Conservation (phyloP, 2,113 vertebrate genomes). For the Fulica atra region DNA sequence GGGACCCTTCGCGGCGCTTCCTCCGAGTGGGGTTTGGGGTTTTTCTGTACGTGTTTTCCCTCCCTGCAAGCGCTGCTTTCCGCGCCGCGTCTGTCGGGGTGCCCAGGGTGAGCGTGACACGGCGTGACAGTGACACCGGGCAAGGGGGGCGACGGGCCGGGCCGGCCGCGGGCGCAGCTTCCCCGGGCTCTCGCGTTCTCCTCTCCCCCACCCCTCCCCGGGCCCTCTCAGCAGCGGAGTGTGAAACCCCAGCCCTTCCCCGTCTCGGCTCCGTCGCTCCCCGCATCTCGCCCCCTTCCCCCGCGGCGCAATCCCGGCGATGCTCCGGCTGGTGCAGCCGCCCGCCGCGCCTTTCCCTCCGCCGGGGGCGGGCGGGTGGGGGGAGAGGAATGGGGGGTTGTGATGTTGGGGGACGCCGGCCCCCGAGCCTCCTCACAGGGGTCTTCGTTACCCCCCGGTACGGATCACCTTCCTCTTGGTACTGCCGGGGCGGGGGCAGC, state of each 20-base stretch:
- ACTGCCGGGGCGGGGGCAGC: not conserved
- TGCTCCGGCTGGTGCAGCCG: not conserved
- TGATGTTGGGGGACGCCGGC: not conserved
- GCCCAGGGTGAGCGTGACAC: not conserved
- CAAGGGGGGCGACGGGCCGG: not conserved
- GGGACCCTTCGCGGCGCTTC: not conserved
- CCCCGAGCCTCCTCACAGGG: not conserved
- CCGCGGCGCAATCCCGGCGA: not conserved
- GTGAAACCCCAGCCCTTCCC: not conserved
- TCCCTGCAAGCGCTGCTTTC: not conserved
- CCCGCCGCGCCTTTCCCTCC: not conserved
- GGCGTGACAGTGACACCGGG: not conserved
- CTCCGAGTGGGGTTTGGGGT: not conserved
- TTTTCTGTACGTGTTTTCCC: too few species aligned
- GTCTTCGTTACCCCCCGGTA: fast-evolving
- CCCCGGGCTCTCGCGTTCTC: not conserved
- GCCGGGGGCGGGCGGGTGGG: not conserved
- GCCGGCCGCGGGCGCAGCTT: not conserved
- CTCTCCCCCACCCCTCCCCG: too few species aligned
- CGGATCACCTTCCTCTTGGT: not conserved
- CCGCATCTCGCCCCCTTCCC: not conserved
- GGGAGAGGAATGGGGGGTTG: too few species aligned
- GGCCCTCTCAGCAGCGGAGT: not conserved
- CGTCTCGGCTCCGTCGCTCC: not conserved
- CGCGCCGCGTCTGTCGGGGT: not conserved